phyloP scores from a whole-genome alignment of 1,140 invertebrate genomes.

The Ips nitidus region DNA sequence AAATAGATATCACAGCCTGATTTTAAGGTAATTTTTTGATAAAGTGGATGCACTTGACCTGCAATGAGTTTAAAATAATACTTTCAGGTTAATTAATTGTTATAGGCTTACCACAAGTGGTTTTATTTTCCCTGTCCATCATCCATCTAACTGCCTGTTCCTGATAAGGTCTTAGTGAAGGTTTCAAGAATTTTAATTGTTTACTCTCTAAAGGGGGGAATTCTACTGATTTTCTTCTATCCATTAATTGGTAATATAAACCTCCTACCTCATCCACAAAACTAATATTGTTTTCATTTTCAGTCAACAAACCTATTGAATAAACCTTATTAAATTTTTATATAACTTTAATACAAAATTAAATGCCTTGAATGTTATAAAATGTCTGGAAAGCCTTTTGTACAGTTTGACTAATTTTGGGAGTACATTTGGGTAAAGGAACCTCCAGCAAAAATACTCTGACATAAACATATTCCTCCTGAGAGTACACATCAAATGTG shows the following conservation, averaged over 20 bases:
- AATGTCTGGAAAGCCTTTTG: background rate
- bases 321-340: constrained; percentile 3
- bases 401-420: background rate
- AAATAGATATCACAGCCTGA: constrained; percentile 55
- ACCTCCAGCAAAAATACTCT: constrained; percentile 39
- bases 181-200: background rate
- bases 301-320: background rate
- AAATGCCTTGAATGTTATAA: background rate
- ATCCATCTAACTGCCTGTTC: constrained; percentile 70
- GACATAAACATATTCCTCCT: constrained; percentile 25
- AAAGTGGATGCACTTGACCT: constrained; percentile 51
- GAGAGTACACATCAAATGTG: constrained; percentile 13
- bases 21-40: constrained; percentile 48
- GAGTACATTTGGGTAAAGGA: constrained; percentile 30
- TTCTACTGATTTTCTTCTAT: background rate
- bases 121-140: constrained; percentile 57
- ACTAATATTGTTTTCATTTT: background rate
- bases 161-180: constrained; percentile 66
- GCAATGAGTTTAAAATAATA: constrained; percentile 35
- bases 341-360: background rate
- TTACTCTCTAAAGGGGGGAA: background rate
- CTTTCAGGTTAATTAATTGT: constrained; percentile 12
- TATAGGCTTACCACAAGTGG: constrained; percentile 2
- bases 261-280: background rate
- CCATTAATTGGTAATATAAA: background rate